Evolutionary conservation across 30 jellyfish, hydroid and myxozoan genomes (phyloP), one percentile per base, ranked within the genome.

Genomic region (Sanderia malayensis): DNA sequence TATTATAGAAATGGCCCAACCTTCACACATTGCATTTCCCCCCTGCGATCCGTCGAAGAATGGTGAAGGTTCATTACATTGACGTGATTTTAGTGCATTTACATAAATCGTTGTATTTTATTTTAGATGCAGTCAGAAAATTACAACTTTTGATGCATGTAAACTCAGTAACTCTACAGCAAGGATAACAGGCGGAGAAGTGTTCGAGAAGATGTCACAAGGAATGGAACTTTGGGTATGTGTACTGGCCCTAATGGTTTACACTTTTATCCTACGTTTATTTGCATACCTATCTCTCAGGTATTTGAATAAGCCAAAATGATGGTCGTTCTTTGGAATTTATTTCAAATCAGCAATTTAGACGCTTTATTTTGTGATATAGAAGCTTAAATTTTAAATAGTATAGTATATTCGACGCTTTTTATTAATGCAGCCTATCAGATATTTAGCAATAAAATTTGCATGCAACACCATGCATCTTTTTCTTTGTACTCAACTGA

Each of bases 291-390:
- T 34, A 4, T 82, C 71, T 4, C 59, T 81, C 17, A 53, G 79
- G 47, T 70, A 69, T 64, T 44, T 81, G 13, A 69, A 81, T 52
- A 81, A 81, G 60, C 93, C 93, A 1, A 66, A 66, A 25, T 66
- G 25, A 34, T 66, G 52, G 10, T 13, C 13, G 52, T 37, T 37
- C 13, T 37, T 37, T 6, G 52, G 52, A 13, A 37, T 13, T 37
- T 37, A 37, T 37, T 37, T 37, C 52, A 37, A 37, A 37, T 13
- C 52, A 37, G n/a, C n/a, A n/a, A n/a, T n/a, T n/a, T n/a, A n/a
- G n/a, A n/a, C n/a, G n/a, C n/a, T n/a, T n/a, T n/a, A n/a, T n/a
- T n/a, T n/a, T n/a, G n/a, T n/a, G n/a, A n/a, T n/a, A n/a, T n/a
- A n/a, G n/a, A n/a, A n/a, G n/a, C n/a, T n/a, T n/a, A n/a, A n/a